Conservation (phyloP, 2,888 invertebrate species). For the Scotopteryx bipunctaria region DNA sequence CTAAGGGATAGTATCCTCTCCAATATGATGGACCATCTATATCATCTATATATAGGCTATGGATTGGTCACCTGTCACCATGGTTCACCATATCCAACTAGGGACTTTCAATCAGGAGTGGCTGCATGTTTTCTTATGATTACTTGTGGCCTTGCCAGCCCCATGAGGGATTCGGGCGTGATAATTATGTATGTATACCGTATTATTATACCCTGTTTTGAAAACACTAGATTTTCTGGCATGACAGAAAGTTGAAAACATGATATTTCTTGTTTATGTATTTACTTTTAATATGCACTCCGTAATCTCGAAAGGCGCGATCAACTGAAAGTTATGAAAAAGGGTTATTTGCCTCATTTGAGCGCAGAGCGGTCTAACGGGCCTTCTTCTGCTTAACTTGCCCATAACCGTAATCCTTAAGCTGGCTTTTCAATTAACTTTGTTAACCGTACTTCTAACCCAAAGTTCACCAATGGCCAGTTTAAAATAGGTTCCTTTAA, state of each 20-base stretch:
- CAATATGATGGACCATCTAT: too few species aligned
- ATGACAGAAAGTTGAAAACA: not conserved
- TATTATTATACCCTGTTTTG: too few species aligned
- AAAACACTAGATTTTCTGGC: not conserved
- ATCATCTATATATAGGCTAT: too few species aligned
- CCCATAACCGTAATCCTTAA: slow-evolving; percentile 29
- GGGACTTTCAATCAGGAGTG: too few species aligned
- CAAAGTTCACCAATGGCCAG: slow-evolving; percentile 2
- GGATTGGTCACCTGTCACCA: too few species aligned
- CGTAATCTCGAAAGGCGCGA: slow-evolving; percentile 14
- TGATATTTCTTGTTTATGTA: too few species aligned
- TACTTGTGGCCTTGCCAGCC: too few species aligned
- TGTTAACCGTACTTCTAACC: not conserved
- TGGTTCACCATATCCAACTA: too few species aligned
- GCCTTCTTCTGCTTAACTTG: slow-evolving; percentile 22
- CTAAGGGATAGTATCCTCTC: too few species aligned
- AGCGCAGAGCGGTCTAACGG: slow-evolving; percentile 24
- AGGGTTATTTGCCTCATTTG: slow-evolving; percentile 28
- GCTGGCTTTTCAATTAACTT: slow-evolving; percentile 29
- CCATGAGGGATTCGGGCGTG: too few species aligned
- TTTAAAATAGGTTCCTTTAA: not conserved
- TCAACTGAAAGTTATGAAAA: slow-evolving; percentile 28
- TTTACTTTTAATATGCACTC: not conserved
- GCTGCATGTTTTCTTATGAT: too few species aligned
- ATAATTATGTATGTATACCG: too few species aligned